Evolutionary conservation across 2,113 vertebrate genomes (phyloP).

Genomic region (Mellivora capensis): DNA sequence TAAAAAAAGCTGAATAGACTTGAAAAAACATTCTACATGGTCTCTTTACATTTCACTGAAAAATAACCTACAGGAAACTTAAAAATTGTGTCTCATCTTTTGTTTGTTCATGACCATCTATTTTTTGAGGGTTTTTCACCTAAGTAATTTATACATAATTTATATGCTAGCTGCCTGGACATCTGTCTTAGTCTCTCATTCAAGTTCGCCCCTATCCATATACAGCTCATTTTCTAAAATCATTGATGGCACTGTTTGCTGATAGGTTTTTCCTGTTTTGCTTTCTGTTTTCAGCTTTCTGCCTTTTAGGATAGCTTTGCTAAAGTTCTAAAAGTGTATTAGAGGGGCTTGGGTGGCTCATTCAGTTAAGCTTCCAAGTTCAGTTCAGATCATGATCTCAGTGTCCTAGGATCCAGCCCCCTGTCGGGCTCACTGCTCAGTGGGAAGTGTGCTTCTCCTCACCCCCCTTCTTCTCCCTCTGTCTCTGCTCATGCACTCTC

Average conservation of each 20-base stretch:
- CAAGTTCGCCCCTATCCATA: neutral
- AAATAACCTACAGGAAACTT: neutral
- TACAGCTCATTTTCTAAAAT: neutral
- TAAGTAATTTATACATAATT: neutral
- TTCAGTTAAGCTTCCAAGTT: too few relatives aligned
- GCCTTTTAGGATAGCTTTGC: neutral
- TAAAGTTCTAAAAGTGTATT: too few relatives aligned
- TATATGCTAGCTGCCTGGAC: neutral
- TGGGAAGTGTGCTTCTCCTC: too few relatives aligned
- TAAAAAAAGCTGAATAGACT: neutral
- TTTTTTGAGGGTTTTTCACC: neutral
- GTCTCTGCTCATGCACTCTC: too few relatives aligned
- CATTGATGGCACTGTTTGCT: neutral
- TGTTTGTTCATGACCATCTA: rapidly evolving
- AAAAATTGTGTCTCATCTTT: neutral
- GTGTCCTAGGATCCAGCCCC: too few relatives aligned
- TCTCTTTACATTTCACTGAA: neutral
- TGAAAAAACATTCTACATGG: rapidly evolving
- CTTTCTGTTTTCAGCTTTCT: neutral
- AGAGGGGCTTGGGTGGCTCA: too few relatives aligned
- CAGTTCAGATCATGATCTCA: too few relatives aligned
- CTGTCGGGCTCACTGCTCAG: too few relatives aligned
- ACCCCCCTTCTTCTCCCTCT: too few relatives aligned
- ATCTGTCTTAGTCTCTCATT: neutral
- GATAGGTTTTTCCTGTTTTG: neutral